Evolutionary conservation across 2,797 vertebrate species (phyloP), one percentile per base, ranked within the genome.

Genomic region (Gymnoscopelus microlampas): DNA sequence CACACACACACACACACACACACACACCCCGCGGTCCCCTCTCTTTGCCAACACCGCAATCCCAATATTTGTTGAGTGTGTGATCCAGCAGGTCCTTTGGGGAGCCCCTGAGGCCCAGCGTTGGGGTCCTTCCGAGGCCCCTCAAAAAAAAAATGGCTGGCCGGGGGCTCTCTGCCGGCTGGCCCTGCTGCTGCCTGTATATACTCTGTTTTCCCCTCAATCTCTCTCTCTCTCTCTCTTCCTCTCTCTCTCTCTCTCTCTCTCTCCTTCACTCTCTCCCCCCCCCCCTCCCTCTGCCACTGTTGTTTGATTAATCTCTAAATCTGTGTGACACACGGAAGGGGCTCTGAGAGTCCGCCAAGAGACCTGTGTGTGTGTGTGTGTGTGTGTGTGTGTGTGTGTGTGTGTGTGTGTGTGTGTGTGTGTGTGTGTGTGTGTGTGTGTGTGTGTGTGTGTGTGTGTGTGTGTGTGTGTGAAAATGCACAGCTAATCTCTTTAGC

Each of bases 31-130:
- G 11, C 2, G 10, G 12, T 24, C 62, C 50, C 13, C 49, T 1
- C n/a, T 32, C 58, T 35, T 70, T 62, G 92, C 93, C 94, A 60
- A 48, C 91, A 92, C 93, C 95, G 92, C 94, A 96, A 95, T 96
- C 96, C 94, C 94, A 91, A 74, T 96, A 95, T 96, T 97, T 97
- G 95, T 94, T 81, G 91, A 94, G 91, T 58, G 88, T 88, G 92
- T 96, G 95, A 97, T 96, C 94, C 94, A 80, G 78, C 86, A 1
- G 53, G 83, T 82, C 94, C 91, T 93, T 90, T 63, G 89, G 95
- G 95, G 91, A 44, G 91, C 91, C 93, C 89, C 86, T 83, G 90
- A 91, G 85, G 83, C 83, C 88, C 81, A 4, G 84, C 91, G 94
- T 85, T 66, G 77, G 84, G 91, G 88, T 74, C 85, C 86, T 86